Percentiles rank a stretch among this genome's conserved stretches.
These are phyloP conservation scores for Perodicticus potto DNA, from an alignment of 2,797 vertebrate species.

Conservation along the genomic window DNA sequence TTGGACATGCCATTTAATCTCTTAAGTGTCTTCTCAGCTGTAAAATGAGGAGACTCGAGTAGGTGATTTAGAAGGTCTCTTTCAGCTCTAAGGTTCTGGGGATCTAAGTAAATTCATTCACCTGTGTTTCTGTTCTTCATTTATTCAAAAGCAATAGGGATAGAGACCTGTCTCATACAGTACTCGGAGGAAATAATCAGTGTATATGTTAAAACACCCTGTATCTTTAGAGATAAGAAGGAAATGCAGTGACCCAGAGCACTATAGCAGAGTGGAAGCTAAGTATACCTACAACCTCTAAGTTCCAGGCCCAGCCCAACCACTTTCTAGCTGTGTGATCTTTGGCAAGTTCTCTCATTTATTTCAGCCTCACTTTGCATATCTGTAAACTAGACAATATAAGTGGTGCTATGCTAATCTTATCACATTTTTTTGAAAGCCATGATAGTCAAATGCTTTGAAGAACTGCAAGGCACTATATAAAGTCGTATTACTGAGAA, in stretches of 20 bases:
- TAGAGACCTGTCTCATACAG: background rate
- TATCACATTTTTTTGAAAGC: background rate
- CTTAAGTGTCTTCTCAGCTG: conserved; percentile 71
- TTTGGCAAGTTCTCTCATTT: background rate
- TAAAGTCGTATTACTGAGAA: background rate
- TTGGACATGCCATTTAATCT: conserved; percentile 68
- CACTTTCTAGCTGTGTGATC: background rate
- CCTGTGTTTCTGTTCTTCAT: conserved; percentile 64
- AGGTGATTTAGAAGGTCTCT: conserved; percentile 46
- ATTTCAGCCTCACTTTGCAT: background rate
- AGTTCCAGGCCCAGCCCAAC: background rate
- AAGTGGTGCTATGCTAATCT: background rate
- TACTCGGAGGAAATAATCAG: background rate
- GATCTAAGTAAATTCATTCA: conserved; percentile 19
- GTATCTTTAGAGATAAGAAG: background rate
- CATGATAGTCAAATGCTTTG: background rate
- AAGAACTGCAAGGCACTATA: background rate
- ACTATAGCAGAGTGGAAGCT: background rate
- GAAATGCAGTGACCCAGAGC: background rate
- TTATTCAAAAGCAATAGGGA: conserved; percentile 43
- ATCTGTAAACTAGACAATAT: background rate
- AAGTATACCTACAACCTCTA: background rate
- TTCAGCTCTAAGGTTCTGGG: conserved; percentile 61
- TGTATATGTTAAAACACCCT: background rate
- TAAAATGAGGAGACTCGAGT: conserved; percentile 75